Conservation (phyloP, 2,113 vertebrate species). For the Pampusana beccarii region DNA sequence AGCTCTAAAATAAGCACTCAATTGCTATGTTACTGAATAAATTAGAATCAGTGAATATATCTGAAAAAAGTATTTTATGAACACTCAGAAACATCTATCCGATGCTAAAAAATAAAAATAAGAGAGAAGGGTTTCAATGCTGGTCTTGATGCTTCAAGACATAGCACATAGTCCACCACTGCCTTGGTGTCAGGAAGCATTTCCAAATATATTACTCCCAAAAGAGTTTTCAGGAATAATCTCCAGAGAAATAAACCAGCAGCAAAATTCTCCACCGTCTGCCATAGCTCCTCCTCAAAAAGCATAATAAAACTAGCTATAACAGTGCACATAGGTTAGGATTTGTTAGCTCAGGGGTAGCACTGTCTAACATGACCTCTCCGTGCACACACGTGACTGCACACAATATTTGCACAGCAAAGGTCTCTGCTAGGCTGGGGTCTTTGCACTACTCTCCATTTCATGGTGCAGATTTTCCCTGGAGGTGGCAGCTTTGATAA, state of each 20-base stretch:
- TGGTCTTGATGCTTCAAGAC: neutral
- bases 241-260: neutral
- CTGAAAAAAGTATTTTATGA: neutral
- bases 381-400: fast-evolving
- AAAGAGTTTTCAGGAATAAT: neutral
- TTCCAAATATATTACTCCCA: neutral
- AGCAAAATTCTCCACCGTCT: neutral
- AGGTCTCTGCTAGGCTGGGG: neutral
- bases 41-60: neutral
- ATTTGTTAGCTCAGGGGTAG: neutral
- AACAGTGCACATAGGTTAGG: neutral
- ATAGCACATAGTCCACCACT: neutral
- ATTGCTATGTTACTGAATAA: neutral
- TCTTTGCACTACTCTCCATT: neutral
- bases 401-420: neutral
- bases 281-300: neutral
- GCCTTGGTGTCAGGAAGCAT: neutral
- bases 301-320: neutral
- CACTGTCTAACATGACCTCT: neutral
- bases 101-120: neutral
- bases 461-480: neutral
- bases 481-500: neutral
- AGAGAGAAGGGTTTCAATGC: neutral
- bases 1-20: neutral
- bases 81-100: neutral